Evolutionary conservation across 2,888 invertebrate genomes (phyloP), one percentile per base, ranked within the genome.

Genomic region (Hipparchia sbordonii): DNA sequence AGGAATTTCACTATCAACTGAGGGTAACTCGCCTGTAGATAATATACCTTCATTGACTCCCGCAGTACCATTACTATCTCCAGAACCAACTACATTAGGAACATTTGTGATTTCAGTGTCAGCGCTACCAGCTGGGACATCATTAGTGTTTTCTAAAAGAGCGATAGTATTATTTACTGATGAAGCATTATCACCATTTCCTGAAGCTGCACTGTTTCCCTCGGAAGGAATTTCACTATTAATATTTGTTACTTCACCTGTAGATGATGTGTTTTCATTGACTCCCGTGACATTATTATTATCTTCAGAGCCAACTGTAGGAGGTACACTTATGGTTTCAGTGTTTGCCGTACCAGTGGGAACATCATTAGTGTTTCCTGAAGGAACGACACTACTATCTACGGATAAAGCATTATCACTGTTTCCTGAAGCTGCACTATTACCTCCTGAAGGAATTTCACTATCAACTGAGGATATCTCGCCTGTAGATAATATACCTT

Each of bases 351-450:
- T 61, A 45, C 12, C 54, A 56, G 8, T 9, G 7, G 56, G 2
- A 3, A 10, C 23, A 48, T 4, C 45, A 13, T 54, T 10, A 70
- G 10, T 60, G 2, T 7, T 13, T 70, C 6, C 62, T 45, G 54
- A 54, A 10, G 72, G 10, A 54, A 61, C 62, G 10, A 51, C 56
- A 45, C 57, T 48, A 10, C 33, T 61, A 39, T 54, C 46, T 48
- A 54, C 48, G 6, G 23, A 46, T 13, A 13, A 13, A 13, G 56
- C 56, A n/a, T 56, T 56, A 13, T 8, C 10, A 59, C 23, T 33
- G 10, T 33, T 59, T 9, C 9, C 33, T 23, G 33, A 9, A 59
- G 33, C 10, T 9, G 33, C 33, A 9, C 1, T 23, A 59, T 59
- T 33, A 9, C 9, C 59, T 33, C 23, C 57, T 2, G 46, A 48